Base-by-base conservation (phyloP, 2,113 vertebrate genomes). In the Tetrao urogallus region DNA sequence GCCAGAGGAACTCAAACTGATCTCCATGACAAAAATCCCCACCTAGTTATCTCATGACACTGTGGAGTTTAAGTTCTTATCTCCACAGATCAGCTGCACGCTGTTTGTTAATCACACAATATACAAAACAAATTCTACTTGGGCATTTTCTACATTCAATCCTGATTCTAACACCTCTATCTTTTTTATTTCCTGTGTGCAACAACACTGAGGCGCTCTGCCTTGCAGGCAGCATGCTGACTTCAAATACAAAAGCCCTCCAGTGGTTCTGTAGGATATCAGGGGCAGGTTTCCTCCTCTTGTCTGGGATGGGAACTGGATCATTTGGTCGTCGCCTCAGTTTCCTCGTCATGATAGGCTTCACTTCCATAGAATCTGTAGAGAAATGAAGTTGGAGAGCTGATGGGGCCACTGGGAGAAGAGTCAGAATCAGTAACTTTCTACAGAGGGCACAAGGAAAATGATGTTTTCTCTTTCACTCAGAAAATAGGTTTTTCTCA, bases 321-420 rank as follows among this genome's bases (percentile, higher is more conserved):
- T 99, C 99, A 1, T 99, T 99, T 6, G 99, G 99, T 77, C 99
- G 97, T 54, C 99, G 96, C 92, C 99, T 98, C 93, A 99, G 95
- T 85, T 99, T 99, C 56, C 99, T 98, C 7, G 99, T 99, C 99
- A 99, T 99, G 94, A 99, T 99, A 2, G 99, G 99, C 89, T 99
- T 99, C 84, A 99, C 99, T 88, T 99, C 99, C 99, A 99, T 99
- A 17, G 99, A 99, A 97, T 99, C 99, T 99, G 95, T 6, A 27
- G 45, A 91, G 81, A 34, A 96, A 96, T 6, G 40, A 58, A 96
- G 96, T 57, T 48, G 70, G 50, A 83, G 32, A 82, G 71, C 54
- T 82, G 50, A 38, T 93, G 89, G 96, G 93, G n/a, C 79, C 69
- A 47, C 32, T 72, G 25, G 64, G 12, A 88, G 80, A 86, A 27